These are phyloP conservation scores for Monochamus alternatus DNA, from an alignment of 2,888 invertebrate genomes.

Conservation along the genomic window DNA sequence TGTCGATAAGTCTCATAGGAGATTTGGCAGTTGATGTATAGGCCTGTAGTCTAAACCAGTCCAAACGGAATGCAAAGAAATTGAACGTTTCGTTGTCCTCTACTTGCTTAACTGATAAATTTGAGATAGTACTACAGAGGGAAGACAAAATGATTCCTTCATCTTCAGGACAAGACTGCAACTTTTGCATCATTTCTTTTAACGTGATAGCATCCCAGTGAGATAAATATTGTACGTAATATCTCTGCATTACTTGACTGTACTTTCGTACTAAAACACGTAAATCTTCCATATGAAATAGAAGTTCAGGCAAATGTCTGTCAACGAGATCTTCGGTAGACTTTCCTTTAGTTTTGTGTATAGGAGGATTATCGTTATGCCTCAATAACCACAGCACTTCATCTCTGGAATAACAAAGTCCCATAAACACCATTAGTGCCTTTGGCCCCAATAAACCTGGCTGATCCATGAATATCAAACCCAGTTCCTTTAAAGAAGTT, in stretches of 20 bases:
- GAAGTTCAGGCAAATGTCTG: slow-evolving; percentile 94
- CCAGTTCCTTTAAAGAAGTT: slow-evolving; percentile 95
- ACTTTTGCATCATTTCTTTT: slow-evolving; percentile 86
- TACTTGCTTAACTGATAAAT: slow-evolving; percentile 93
- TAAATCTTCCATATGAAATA: slow-evolving; percentile 99
- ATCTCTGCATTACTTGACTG: slow-evolving; percentile 84
- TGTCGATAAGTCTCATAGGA: slow-evolving; percentile 84
- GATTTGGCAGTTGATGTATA: slow-evolving; percentile 91
- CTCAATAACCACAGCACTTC: slow-evolving; percentile 97
- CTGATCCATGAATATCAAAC: slow-evolving; percentile 96
- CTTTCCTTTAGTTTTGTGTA: slow-evolving; percentile 86
- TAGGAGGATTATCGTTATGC: slow-evolving; percentile 96
- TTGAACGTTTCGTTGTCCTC: slow-evolving; percentile 97
- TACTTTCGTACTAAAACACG: slow-evolving; percentile 95
- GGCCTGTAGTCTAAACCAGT: slow-evolving; percentile 98
- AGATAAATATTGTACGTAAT: slow-evolving; percentile 97
- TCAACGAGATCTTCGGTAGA: slow-evolving; percentile 95
- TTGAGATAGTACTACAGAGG: slow-evolving; percentile 90
- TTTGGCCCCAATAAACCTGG: slow-evolving; percentile 98
- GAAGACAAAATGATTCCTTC: slow-evolving; percentile 95
- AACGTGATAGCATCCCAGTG: slow-evolving; percentile 96
- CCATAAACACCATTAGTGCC: slow-evolving; percentile 96
- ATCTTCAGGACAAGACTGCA: slow-evolving; percentile 92
- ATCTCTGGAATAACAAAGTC: slow-evolving; percentile 94
- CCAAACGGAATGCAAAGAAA: slow-evolving; percentile 91